Base-by-base conservation (phyloP, 2,888 invertebrate genomes). In the Trissonchulus latispiculum region DNA sequence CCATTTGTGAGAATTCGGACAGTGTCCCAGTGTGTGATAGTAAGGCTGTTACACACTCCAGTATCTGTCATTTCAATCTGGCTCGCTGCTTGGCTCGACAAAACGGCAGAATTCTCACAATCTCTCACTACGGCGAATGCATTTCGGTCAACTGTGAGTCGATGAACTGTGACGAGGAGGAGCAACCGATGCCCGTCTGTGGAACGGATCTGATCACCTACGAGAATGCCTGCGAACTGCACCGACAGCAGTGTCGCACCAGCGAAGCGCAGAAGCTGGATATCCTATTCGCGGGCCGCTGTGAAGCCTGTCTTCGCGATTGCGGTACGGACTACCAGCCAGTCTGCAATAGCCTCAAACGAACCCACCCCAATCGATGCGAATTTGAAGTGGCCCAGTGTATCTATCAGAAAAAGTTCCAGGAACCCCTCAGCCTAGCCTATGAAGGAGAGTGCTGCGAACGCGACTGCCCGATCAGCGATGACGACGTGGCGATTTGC, bases 381-480 rank as follows among this genome's bases (percentile, higher is more conserved):
- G 69, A 68, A 36, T 68, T 68, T 36, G 35, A 68, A 33, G n/a
- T 31, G n/a, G 36, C 69, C 3, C 69, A 36, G 28, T 68, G 69
- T 33, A 36, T 68, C 36, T 68, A 68, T 36, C n/a, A 68, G n/a
- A 32, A 32, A n/a, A 23, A 23, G 8, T n/a, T 32, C 3, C 48
- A 48, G 48, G 48, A 48, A 23, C 48, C 48, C 31, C 29, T 68
- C 18, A 36, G 23, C 3, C 8, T 68, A 8, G 69, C 33, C 2
- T 68, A 68, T 33, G 33, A 68, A 8, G 69, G 69, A 8, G 28
- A 2, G 2, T 68, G 69, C n/a, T 68, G 69, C 36, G 33, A 33
- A n/a, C 2, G 18, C 2, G 36, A 36, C 28, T 68, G 69, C 33
- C 36, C 36, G 32, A n/a, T 18, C 8, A n/a, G 8, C 3, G 32